Percentiles rank a stretch among this genome's conserved stretches.
Evolutionary conservation across 2,888 invertebrate species (phyloP).

Genomic region (Ganaspis brasiliensis): DNA sequence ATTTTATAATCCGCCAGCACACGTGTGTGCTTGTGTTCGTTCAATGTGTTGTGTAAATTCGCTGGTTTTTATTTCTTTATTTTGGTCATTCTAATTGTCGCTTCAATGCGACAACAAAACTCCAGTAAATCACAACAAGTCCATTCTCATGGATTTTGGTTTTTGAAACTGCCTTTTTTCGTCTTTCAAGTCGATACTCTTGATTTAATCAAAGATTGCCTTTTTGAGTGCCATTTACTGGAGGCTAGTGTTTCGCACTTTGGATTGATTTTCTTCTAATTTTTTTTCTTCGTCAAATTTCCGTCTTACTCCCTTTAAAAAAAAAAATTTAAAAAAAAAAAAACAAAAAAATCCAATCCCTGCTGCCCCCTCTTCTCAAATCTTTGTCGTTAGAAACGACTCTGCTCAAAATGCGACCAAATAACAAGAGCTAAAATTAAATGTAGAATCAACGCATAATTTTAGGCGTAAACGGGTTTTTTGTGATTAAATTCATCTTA

Average conservation of each 20-base stretch:
- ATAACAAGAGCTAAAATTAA: conserved; percentile 61
- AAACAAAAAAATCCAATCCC: too few species aligned
- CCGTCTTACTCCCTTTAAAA: neutral
- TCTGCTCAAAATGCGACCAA: conserved; percentile 63
- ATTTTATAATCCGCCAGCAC: conserved; percentile 58
- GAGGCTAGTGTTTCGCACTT: conserved; percentile 8
- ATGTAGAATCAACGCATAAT: conserved; percentile 55
- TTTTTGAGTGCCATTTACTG: conserved; percentile 36
- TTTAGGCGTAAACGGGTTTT: conserved; percentile 56
- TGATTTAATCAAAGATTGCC: neutral
- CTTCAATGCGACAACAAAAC: neutral
- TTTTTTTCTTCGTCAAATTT: neutral
- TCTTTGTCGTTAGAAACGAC: conserved; percentile 57
- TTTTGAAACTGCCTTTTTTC: conserved; percentile 1
- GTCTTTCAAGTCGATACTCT: neutral
- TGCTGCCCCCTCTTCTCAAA: conserved; percentile 22
- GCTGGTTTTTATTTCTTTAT: conserved; percentile 51
- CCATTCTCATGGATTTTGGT: neutral
- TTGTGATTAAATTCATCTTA: conserved; percentile 41
- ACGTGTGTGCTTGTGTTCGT: conserved; percentile 24
- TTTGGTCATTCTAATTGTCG: conserved; percentile 37
- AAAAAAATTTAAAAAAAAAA: too few species aligned
- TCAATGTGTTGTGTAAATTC: conserved; percentile 46
- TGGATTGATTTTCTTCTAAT: neutral
- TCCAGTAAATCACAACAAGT: conserved; percentile 5